phyloP scores from a whole-genome alignment of 2,888 invertebrate species.

The Epirrhoe tristata region DNA sequence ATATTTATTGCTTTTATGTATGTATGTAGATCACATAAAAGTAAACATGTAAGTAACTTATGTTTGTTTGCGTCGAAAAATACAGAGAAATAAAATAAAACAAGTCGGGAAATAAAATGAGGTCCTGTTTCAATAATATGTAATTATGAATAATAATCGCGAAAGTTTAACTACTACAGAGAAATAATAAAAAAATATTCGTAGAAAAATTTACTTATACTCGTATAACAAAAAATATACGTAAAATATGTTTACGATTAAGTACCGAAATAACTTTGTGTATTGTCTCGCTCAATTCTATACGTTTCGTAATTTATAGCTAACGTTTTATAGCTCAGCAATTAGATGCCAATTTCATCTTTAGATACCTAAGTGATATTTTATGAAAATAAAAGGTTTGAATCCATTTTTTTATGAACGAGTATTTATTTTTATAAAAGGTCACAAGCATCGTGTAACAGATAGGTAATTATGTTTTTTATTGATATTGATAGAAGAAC shows the following conservation, averaged over 20 bases:
- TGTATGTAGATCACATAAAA: constrained; percentile 7
- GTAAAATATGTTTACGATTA: too few species aligned
- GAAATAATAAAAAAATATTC: too few species aligned
- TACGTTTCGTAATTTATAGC: constrained; percentile 25
- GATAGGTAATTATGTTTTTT: too few species aligned
- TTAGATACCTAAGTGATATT: constrained; percentile 33
- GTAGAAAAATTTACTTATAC: background rate
- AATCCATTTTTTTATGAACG: background rate
- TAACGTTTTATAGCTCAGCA: constrained; percentile 35
- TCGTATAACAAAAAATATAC: background rate
- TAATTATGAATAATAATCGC: too few species aligned
- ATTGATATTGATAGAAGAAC: too few species aligned
- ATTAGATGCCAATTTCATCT: constrained; percentile 37
- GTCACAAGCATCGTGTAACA: background rate
- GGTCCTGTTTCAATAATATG: too few species aligned
- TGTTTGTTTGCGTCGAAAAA: too few species aligned
- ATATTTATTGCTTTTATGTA: background rate
- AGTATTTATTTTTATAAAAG: constrained; percentile 16
- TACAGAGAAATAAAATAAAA: too few species aligned
- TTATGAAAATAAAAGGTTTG: constrained; percentile 14
- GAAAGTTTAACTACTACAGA: too few species aligned
- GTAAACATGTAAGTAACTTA: background rate
- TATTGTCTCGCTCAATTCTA: constrained; percentile 9
- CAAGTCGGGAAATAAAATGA: too few species aligned
- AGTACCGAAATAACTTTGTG: constrained; percentile 6